Evolutionary conservation across 2,888 invertebrate genomes (phyloP), one percentile per base, ranked within the genome.

Genomic region (Leucophenga montana): DNA sequence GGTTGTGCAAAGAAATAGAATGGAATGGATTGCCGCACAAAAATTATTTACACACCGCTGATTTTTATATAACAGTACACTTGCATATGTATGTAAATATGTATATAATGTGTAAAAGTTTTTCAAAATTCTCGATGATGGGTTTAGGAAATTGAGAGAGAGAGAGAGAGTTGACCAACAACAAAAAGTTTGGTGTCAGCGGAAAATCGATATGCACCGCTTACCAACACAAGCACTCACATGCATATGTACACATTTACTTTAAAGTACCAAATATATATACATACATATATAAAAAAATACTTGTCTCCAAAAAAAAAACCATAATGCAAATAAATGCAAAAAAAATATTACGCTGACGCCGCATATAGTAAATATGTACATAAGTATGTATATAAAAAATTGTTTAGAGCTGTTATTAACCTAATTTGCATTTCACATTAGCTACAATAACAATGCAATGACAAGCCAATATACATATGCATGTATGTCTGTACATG

Each of bases 31-130:
- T 39, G 3, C 9, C 39, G 39, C 39, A 11, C 8, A 3, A 39
- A 13, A 5, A 54, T 20, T 54, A 18, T 54, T 54, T 18, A 54
- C 54, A 54, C 18, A 20, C 54, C 9, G 22, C 54, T 18, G 6
- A 13, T 18, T 22, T 54, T 54, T 54, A 54, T 54, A 6, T 54
- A 54, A 54, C 22, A 53, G 16, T 20, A 18, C 54, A 54, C 4
- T 22, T 54, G 39, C 48, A 33, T 59, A 65, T 70, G 31, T 22
- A 61, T 65, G 20, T 68, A 48, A 57, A 70, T 53, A 46, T 50
- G 50, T 66, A 33, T n/a, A 27, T 27, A 27, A 3, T 8, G 39
- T 8, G 39, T 8, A 8, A 39, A 5, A 5, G 11, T 8, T 39
- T 39, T 39, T 39, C 39, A 11, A 39, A 39, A 39, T 5, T 27